Percentiles rank a stretch among this genome's conserved stretches.
Conservation (phyloP, 1,140 invertebrate genomes). For the Drosophila mojavensis region DNA sequence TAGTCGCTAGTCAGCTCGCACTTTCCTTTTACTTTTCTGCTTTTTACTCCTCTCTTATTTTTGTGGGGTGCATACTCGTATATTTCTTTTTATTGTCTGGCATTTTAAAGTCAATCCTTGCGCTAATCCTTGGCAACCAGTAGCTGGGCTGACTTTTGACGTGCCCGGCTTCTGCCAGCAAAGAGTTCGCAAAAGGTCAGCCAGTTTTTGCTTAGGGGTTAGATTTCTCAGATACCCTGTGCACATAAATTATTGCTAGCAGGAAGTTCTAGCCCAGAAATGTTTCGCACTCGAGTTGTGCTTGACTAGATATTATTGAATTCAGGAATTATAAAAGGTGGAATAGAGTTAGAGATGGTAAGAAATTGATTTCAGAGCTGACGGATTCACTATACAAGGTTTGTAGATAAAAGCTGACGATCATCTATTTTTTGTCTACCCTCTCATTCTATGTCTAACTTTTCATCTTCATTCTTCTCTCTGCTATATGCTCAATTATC, state of each 20-base stretch:
- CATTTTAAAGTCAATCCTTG: constrained; percentile 75
- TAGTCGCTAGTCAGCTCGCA: constrained; percentile 29
- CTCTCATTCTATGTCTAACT: too few species aligned
- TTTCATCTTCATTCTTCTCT: too few species aligned
- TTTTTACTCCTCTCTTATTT: neutral
- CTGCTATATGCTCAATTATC: too few species aligned
- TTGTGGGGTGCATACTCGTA: neutral
- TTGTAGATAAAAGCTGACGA: too few species aligned
- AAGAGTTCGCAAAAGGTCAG: constrained; percentile 11
- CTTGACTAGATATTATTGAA: too few species aligned
- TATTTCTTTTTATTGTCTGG: constrained; percentile 48
- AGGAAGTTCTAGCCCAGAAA: too few species aligned
- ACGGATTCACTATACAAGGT: too few species aligned
- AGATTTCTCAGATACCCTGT: neutral
- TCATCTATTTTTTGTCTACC: too few species aligned
- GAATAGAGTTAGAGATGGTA: too few species aligned
- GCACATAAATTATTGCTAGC: neutral
- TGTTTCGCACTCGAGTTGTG: too few species aligned
- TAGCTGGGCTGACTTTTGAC: constrained; percentile 69
- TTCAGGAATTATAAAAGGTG: too few species aligned
- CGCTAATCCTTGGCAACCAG: constrained; percentile 69
- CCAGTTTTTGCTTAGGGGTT: neutral
- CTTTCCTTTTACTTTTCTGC: constrained; percentile 19
- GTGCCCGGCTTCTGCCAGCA: neutral
- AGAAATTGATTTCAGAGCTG: too few species aligned